Evolutionary conservation across 1,140 invertebrate species (phyloP), one percentile per base, ranked within the genome.

Genomic region (Marisa cornuarietis): DNA sequence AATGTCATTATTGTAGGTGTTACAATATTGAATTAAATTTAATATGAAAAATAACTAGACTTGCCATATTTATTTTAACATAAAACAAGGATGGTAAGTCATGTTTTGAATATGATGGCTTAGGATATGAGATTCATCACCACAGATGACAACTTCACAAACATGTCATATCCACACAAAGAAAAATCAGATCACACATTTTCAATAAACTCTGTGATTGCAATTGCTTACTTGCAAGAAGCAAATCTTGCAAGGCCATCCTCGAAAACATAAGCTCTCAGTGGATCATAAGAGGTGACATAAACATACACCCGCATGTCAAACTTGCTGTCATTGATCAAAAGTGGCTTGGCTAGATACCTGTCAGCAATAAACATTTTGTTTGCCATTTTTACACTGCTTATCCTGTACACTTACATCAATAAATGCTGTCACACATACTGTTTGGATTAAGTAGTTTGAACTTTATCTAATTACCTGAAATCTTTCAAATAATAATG

Each of bases 271-370:
- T 99, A 99, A 80, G 99, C 94, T 78, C 95, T 92, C 52, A 97
- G 92, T 0, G 98, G 98, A 91, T 99, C 95, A 79, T 98, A 95
- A 76, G 95, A 97, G 3, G 97, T 98, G 14, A 99, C 95, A 49
- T 99, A 93, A 1, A 99, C 97, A 91, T 99, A 99, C 11, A 99
- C 91, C 8, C 98, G 92, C 83, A 99, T 92, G 91, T 99, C 98
- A 92, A 97, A 99, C 91, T 99, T 99, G 90, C 97, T 96, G 10
- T 96, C 97, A 83, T 98, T 96, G 68, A 99, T 96, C 76, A 98
- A 92, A 58, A 97, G 93, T 1, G 98, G 97, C 86, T 96, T 95
- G 83, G 96, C 95, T 82, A 99, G 95, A 90, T 99, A 99, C 88
- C 97, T 96, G n/a, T 42, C 81, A 78, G 54, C 16, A 58, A 58